phyloP scores from a whole-genome alignment of 2,888 invertebrate genomes.

The Drosophila eohydei region DNA sequence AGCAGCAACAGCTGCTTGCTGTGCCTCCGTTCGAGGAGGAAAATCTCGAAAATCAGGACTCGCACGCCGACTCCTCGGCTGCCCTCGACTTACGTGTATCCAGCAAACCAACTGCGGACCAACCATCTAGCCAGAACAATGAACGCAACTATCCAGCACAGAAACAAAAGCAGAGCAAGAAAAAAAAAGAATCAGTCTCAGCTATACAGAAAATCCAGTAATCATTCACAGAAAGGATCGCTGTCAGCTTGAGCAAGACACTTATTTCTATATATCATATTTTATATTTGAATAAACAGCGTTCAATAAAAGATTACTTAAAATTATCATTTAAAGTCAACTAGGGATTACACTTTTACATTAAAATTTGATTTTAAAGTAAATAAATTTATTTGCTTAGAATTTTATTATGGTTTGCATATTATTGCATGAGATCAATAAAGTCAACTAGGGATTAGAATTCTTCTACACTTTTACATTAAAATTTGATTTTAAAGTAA shows the following conservation, averaged over 20 bases:
- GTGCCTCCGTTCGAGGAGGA: constrained; percentile 32
- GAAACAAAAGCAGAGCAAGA: constrained; percentile 16
- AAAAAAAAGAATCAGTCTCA: background rate
- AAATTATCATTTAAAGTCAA: too few species aligned
- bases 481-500: background rate
- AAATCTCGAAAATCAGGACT: background rate
- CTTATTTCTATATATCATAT: background rate
- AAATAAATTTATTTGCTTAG: too few species aligned
- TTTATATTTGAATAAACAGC: constrained; percentile 14
- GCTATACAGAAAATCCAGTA: background rate
- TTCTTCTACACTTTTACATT: background rate
- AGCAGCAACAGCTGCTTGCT: background rate
- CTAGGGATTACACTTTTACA: too few species aligned
- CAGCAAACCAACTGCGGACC: constrained; percentile 11
- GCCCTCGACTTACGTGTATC: constrained; percentile 41
- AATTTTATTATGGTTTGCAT: too few species aligned
- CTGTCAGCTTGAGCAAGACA: background rate
- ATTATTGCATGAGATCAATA: background rate
- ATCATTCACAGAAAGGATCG: background rate
- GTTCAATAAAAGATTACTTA: background rate
- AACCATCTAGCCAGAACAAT: background rate
- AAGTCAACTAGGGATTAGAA: background rate
- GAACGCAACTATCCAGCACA: background rate
- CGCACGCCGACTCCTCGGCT: background rate
- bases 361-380: too few species aligned